Evolutionary conservation across 2,113 vertebrate genomes (phyloP), one percentile per base, ranked within the genome.

Genomic region (Rhineura floridana): DNA sequence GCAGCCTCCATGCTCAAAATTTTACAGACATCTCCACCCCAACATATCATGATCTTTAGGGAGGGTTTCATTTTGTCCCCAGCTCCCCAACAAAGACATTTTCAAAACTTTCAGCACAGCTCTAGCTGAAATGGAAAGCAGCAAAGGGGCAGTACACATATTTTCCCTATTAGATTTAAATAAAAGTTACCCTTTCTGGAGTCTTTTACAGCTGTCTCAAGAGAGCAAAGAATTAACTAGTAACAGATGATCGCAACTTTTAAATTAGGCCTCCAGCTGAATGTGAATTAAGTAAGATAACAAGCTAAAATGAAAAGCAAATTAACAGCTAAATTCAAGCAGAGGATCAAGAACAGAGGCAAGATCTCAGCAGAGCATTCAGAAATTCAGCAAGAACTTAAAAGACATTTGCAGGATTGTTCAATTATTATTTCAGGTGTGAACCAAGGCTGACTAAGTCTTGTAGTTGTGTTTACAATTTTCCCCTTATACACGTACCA

Each of bases 221-320:
- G 90, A 89, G 83, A 83, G 0, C 87, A 46, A 69, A 79, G 84
- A 90, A 89, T 77, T 90, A 88, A 52, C 70, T 89, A 93, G 91
- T 76, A 88, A 89, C 87, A 94, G 92, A 86, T 93, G 90, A 95
- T 30, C 69, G 83, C 79, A 88, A 89, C 76, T 87, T 85, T 88
- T 87, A 88, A 93, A 91, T 89, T 65, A 88, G 87, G 91, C 93
- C 86, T 84, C 93, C 62, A 81, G 95, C 90, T 90, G 89, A 83
- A 50, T 92, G 69, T 85, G 91, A 94, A 86, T 91, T 93, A 92
- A 93, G 86, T 81, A 90, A 77, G 6, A 90, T 88, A 93, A 92
- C 75, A 87, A 70, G 36, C 63, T 84, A 65, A 80, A 89, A 91
- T 92, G 46, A 73, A 93, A 91, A 84, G 86, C 76, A 93, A 94